Percentiles rank a stretch among this genome's conserved stretches.
These are phyloP conservation scores for Oplegnathus fasciatus DNA, from an alignment of 2,113 vertebrate genomes.

Conservation along the genomic window DNA sequence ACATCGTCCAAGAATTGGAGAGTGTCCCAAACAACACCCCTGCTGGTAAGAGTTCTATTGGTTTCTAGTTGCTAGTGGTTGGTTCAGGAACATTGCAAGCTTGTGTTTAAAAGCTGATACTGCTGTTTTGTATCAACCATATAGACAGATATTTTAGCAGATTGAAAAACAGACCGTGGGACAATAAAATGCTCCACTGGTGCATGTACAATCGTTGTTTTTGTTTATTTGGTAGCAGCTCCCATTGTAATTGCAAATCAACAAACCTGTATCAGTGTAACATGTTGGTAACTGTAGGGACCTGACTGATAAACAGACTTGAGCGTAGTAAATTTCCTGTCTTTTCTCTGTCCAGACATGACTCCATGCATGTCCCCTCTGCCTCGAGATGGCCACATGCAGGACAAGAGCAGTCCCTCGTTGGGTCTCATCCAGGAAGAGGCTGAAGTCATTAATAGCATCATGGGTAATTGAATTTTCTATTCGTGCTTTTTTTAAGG, in stretches of 20 bases:
- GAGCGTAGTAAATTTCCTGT: neutral
- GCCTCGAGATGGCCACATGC: conserved; percentile 88
- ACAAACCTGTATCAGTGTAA: neutral
- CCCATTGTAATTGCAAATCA: neutral
- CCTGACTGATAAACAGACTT: neutral
- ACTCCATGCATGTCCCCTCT: conserved; percentile 94
- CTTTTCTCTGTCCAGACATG: conserved; percentile 84
- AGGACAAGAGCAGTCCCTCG: conserved; percentile 86
- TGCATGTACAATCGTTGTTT: neutral
- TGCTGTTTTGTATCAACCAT: neutral
- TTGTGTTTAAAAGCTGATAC: neutral
- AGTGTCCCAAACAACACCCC: conserved; percentile 94
- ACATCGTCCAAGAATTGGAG: conserved; percentile 98
- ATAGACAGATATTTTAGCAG: neutral
- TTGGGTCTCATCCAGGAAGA: conserved; percentile 92
- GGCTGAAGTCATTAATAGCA: conserved; percentile 87
- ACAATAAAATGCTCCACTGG: neutral
- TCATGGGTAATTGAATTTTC: conserved; percentile 86
- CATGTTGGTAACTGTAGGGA: neutral
- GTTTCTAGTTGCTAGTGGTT: neutral
- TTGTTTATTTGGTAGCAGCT: neutral
- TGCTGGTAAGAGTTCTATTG: conserved; percentile 83
- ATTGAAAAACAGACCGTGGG: too few relatives aligned
- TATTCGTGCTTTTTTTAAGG: neutral
- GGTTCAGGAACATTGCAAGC: neutral